Base-by-base conservation (phyloP, 2,113 vertebrate genomes). In the Microtus montanus region DNA sequence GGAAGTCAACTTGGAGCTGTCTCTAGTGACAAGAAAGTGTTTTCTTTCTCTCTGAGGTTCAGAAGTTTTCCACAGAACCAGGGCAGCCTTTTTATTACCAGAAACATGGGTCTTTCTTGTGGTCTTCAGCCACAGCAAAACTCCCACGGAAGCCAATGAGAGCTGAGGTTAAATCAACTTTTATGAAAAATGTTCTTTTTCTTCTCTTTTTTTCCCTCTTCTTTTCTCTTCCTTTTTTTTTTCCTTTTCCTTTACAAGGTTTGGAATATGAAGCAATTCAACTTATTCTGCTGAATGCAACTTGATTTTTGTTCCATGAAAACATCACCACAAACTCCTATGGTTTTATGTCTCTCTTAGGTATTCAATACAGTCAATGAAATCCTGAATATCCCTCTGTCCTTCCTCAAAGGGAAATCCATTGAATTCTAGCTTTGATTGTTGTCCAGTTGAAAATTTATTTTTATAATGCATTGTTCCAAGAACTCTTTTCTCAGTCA, bases 11-110 rank as follows among this genome's bases (percentile, higher is more conserved):
- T 74, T 79, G 91, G 89, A 96, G 87, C 68, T 89, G 88, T 93
- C 91, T 96, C 91, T 89, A 94, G 78, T 92, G 94, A 95, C 96
- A 92, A 49, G 87, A 87, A 96, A 80, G 87, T 96, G 96, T 97
- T 97, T 96, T 95, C 91, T 95, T 96, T 96, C 79, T 58, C 89
- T 91, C 94, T 95, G 96, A 79, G 96, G 94, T 95, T 96, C 95
- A 94, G 82, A 95, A 96, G 96, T 94, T 95, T 95, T 94, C 94
- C 90, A 64, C 91, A 91, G 87, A 47, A 89, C 95, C 83, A 93
- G 95, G 93, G 92, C 78, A 84, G 87, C 15, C 95, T 95, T 95
- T 96, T 83, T 94, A 95, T 94, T 80, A 95, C 82, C 95, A 96
- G 94, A 95, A 97, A 66, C 90, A 61, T 30, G 93, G 95, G 30